Evolutionary conservation across 2,113 vertebrate species (phyloP), one percentile per base, ranked within the genome.

Genomic region (Oncorhynchus nerka): DNA sequence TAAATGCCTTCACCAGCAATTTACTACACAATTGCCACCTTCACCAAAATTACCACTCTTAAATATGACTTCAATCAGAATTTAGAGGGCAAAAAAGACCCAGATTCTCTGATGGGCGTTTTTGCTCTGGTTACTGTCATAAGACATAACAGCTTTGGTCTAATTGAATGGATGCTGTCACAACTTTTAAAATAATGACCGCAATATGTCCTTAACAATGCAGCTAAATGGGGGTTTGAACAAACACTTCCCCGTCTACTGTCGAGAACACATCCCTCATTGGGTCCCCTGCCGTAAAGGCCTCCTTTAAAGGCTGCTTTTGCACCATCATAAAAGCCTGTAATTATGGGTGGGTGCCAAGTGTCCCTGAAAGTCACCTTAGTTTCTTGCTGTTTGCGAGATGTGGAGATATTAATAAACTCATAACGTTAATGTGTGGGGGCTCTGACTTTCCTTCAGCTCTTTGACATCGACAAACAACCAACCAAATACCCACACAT

Each of bases 301-400:
- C 62, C 75, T 78, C 82, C 75, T 91, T 80, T 74, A 85, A 81
- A 86, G 69, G 74, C 79, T 75, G 83, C 76, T 75, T 86, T 86
- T 87, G 81, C 85, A 80, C 76, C 65, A 66, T 88, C 85, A 86
- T 90, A 89, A 90, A 87, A 86, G 87, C 73, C 77, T 81, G 80
- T 77, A 84, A 85, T 92, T 87, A 87, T 90, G 83, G 85, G 78
- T 71, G 74, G 55, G 67, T 89, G 93, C 90, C 93, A 93, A 89
- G 85, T 85, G 67, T 83, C 81, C 51, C 79, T 90, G 88, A 93
- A 92, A 89, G 90, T 90, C 91, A 92, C 92, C 88, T 91, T 86
- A 80, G 77, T 71, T 74, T 75, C 68, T 81, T 76, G 71, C 79
- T 86, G 82, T 83, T 84, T 78, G 70, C 78, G 70, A 84, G 74